Percentiles rank a stretch among this genome's conserved stretches.
phyloP scores from a whole-genome alignment of 1,140 invertebrate species.

The Calephelis virginiensis region DNA sequence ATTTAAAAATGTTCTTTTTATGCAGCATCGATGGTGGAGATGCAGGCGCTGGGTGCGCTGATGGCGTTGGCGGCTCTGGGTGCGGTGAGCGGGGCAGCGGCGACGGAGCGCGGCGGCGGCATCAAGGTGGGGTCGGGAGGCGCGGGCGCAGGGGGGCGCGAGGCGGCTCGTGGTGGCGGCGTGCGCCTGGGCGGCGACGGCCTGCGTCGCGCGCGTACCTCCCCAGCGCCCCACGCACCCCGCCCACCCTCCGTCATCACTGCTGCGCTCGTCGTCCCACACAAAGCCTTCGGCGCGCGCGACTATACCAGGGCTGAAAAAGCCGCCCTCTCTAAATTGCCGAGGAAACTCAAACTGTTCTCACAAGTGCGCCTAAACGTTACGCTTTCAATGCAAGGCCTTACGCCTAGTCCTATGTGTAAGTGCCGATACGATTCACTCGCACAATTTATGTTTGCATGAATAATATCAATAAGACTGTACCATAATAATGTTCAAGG shows the following conservation, averaged over 20 bases:
- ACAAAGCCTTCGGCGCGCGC: slow-evolving; percentile 86
- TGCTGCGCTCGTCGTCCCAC: slow-evolving; percentile 86
- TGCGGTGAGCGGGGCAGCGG: slow-evolving; percentile 53
- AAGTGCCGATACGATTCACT: slow-evolving; percentile 54
- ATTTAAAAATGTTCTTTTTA: not conserved
- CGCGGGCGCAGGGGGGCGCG: slow-evolving; percentile 42
- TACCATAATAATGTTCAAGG: not conserved
- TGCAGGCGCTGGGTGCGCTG: slow-evolving; percentile 65
- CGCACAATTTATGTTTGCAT: slow-evolving; percentile 5
- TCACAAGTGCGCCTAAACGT: slow-evolving; percentile 84
- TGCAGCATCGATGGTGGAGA: slow-evolving; percentile 63
- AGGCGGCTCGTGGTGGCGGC: slow-evolving; percentile 52
- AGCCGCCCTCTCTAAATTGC: slow-evolving; percentile 82
- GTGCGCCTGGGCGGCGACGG: slow-evolving; percentile 64
- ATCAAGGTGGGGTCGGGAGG: slow-evolving; percentile 63
- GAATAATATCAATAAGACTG: not conserved
- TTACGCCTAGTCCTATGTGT: slow-evolving; percentile 90
- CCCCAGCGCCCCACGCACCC: slow-evolving; percentile 58
- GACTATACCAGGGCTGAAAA: slow-evolving; percentile 86
- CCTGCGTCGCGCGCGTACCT: slow-evolving; percentile 69
- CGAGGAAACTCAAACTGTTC: slow-evolving; percentile 83
- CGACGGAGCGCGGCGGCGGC: slow-evolving; percentile 62
- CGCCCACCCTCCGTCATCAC: slow-evolving; percentile 66
- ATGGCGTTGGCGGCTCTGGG: slow-evolving; percentile 63
- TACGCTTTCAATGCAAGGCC: slow-evolving; percentile 84